Evolutionary conservation across 2,888 invertebrate species (phyloP).

Genomic region (Celastrina argiolus): DNA sequence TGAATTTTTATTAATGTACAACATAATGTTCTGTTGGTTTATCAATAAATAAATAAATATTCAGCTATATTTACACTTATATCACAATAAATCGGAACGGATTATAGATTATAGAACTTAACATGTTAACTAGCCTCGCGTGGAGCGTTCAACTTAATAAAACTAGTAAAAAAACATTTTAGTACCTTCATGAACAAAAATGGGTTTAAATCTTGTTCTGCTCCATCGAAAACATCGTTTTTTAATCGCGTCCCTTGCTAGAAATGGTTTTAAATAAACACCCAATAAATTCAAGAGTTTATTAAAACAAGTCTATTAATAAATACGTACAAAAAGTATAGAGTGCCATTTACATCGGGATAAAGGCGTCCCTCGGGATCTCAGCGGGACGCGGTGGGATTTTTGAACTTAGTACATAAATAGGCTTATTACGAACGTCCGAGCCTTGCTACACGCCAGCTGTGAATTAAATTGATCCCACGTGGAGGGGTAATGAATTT

Average conservation of each 20-base stretch:
- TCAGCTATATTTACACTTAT: no score
- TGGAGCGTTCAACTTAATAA: background rate
- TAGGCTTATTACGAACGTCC: conserved; percentile 52
- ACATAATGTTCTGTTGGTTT: no score
- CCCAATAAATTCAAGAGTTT: conserved; percentile 5
- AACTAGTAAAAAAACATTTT: background rate
- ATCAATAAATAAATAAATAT: no score
- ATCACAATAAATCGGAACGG: no score
- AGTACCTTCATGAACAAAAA: background rate
- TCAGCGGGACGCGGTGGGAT: conserved; percentile 55
- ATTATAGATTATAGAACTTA: no score
- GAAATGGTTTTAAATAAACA: background rate
- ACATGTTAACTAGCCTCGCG: no score
- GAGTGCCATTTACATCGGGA: conserved; percentile 66
- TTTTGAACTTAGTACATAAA: conserved; percentile 54
- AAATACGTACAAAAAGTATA: conserved; percentile 50
- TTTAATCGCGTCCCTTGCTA: background rate
- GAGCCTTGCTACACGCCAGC: conserved; percentile 43
- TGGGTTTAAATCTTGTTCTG: background rate
- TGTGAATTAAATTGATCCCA: conserved; percentile 70
- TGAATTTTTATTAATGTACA: no score
- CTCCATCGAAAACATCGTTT: background rate
- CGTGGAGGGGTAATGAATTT: conserved; percentile 60
- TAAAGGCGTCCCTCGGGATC: conserved; percentile 48
- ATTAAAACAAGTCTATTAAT: conserved; percentile 20